Evolutionary conservation across 2,888 invertebrate species (phyloP).

Genomic region (Anorthoa munda): DNA sequence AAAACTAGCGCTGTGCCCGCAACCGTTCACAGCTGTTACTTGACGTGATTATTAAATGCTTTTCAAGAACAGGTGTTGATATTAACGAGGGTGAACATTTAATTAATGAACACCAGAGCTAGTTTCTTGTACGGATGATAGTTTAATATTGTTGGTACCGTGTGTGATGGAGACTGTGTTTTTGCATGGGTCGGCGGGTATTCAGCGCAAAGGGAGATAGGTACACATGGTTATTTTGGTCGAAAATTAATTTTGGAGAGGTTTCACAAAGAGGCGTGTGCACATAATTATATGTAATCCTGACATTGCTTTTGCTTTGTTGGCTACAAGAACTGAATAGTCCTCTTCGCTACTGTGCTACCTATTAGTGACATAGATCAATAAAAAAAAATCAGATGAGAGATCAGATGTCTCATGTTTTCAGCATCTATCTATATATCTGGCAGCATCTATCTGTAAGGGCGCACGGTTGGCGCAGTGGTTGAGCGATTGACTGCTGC

Average conservation of each 20-base stretch:
- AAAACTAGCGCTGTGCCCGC: conserved; percentile 83
- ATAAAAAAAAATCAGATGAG: too few species aligned
- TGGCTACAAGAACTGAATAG: neutral
- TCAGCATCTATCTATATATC: too few species aligned
- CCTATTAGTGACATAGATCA: neutral
- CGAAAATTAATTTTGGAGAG: conserved; percentile 37
- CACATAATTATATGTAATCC: neutral
- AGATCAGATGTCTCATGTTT: too few species aligned
- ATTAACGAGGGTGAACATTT: conserved; percentile 88
- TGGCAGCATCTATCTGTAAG: too few species aligned
- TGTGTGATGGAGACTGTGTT: conserved; percentile 60
- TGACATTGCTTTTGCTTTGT: neutral
- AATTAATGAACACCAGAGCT: conserved; percentile 87
- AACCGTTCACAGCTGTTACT: conserved; percentile 84
- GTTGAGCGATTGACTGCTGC: too few species aligned
- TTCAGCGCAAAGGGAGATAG: conserved; percentile 19
- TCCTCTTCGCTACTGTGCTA: too few species aligned
- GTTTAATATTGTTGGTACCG: conserved; percentile 65
- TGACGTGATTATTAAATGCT: conserved; percentile 90
- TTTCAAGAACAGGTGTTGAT: conserved; percentile 90
- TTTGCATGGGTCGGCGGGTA: conserved; percentile 57
- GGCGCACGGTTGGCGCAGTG: too few species aligned
- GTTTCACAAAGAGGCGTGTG: neutral
- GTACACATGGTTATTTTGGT: conserved; percentile 14
- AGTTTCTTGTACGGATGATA: conserved; percentile 71